Evolutionary conservation across 2,888 invertebrate genomes (phyloP).

Genomic region (Willowsia nigromaculata): DNA sequence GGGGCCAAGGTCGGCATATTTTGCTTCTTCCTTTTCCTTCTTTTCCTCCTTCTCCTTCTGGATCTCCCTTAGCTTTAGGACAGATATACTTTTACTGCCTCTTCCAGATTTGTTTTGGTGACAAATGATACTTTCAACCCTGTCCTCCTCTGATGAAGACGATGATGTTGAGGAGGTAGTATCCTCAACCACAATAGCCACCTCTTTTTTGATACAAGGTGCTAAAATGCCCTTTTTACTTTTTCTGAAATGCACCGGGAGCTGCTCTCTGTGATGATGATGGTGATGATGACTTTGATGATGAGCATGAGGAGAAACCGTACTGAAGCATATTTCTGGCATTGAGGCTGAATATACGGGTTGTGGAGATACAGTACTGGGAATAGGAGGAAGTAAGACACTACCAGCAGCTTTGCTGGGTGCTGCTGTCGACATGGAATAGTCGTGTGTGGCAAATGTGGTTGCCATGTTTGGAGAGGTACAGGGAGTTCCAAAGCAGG

Average conservation of each 20-base stretch:
- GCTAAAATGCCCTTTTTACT: not conserved
- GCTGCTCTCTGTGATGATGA: not conserved
- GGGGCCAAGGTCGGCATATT: constrained; percentile 20
- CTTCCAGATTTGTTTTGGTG: not conserved
- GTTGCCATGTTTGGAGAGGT: not conserved
- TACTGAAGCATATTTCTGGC: constrained; percentile 41
- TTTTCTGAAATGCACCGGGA: not conserved
- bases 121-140: not conserved
- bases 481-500: constrained; percentile 32
- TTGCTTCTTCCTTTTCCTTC: not conserved
- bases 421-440: not conserved
- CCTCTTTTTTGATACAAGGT: not conserved
- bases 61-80: not conserved
- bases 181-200: not conserved
- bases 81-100: not conserved
- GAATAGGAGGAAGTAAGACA: not conserved
- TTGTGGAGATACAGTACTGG: not conserved
- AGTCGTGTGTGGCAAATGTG: not conserved
- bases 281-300: not conserved
- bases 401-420: not conserved
- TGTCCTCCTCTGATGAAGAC: constrained; percentile 4
- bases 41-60: not conserved
- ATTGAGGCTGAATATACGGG: constrained; percentile 48
- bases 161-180: not conserved
- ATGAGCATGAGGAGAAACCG: not conserved